Percentiles rank a stretch among this genome's conserved stretches.
Evolutionary conservation across 2,797 vertebrate genomes (phyloP).

Genomic region (Diglossa cyanea): DNA sequence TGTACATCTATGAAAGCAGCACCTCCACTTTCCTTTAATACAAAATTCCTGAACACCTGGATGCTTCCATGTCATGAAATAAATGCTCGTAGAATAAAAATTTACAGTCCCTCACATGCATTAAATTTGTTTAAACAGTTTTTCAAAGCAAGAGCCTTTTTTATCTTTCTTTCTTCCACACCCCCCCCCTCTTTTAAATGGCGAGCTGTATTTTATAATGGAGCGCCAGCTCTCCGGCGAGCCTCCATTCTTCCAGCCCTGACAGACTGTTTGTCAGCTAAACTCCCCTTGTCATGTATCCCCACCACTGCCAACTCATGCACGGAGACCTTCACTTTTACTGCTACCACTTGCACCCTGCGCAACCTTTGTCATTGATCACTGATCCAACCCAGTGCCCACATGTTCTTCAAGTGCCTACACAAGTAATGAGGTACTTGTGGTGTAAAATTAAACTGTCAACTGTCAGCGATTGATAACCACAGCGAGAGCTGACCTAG

Average conservation of each 20-base stretch:
- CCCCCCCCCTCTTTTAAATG: conserved; percentile 16
- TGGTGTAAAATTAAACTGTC: conserved; percentile 99
- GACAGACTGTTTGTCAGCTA: conserved; percentile 97
- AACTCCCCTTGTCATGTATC: conserved; percentile 86
- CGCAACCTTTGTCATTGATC: conserved; percentile 99
- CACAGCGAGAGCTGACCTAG: conserved; percentile 88
- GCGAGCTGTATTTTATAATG: conserved; percentile 82
- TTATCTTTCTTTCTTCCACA: background rate
- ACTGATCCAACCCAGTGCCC: conserved; percentile 99
- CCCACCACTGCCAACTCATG: conserved; percentile 87
- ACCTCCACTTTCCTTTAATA: background rate
- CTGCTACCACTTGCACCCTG: conserved; percentile 83
- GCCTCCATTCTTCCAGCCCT: conserved; percentile 87
- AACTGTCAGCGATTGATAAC: conserved; percentile 99
- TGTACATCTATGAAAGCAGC: conserved; percentile 4
- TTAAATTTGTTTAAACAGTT: conserved; percentile 79
- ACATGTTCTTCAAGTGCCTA: conserved; percentile 90
- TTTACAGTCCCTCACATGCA: conserved; percentile 79
- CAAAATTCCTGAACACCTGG: conserved; percentile 66
- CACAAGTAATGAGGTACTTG: conserved; percentile 98
- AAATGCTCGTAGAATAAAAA: conserved; percentile 77
- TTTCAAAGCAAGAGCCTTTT: conserved; percentile 74
- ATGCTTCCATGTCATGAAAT: conserved; percentile 57
- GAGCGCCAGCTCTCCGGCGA: conserved; percentile 77
- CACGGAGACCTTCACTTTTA: conserved; percentile 93